These are phyloP conservation scores for Thalassoma bifasciatum DNA, from an alignment of 2,113 vertebrate species.

Conservation along the genomic window DNA sequence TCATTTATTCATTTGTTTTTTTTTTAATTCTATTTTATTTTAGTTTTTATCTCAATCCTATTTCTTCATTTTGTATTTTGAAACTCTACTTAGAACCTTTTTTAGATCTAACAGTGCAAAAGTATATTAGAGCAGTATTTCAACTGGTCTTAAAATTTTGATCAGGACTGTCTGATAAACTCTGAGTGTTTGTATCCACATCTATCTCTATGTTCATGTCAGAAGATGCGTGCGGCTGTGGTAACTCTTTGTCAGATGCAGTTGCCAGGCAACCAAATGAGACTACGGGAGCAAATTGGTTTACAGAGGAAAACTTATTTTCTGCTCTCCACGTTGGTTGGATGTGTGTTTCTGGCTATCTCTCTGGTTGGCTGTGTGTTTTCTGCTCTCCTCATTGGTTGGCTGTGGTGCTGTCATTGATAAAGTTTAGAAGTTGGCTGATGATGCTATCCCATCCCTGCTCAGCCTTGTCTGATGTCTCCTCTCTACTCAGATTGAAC, in stretches of 20 bases:
- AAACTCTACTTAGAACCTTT: no score
- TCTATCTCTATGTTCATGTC: background rate
- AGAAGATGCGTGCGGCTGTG: no score
- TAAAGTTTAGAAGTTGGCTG: constrained; percentile 17
- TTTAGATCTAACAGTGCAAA: no score
- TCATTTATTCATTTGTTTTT: no score
- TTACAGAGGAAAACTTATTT: background rate
- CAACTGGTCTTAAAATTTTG: no score
- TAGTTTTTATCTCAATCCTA: no score
- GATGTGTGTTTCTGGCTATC: background rate
- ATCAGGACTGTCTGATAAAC: no score
- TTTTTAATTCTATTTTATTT: no score
- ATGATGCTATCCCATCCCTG: constrained; percentile 21
- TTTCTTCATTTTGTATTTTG: no score
- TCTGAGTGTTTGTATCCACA: no score
- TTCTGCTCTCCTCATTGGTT: background rate
- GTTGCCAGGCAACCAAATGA: constrained; percentile 13
- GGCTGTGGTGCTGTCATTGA: constrained; percentile 12
- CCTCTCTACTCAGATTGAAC: constrained; percentile 58
- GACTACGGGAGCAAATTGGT: background rate
- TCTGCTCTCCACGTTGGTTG: background rate
- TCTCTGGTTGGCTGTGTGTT: background rate
- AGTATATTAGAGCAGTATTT: no score
- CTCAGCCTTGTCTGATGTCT: constrained; percentile 60
- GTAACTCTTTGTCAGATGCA: background rate